Evolutionary conservation across 2,113 vertebrate genomes (phyloP).

Genomic region (Hippoglossus stenolepis): DNA sequence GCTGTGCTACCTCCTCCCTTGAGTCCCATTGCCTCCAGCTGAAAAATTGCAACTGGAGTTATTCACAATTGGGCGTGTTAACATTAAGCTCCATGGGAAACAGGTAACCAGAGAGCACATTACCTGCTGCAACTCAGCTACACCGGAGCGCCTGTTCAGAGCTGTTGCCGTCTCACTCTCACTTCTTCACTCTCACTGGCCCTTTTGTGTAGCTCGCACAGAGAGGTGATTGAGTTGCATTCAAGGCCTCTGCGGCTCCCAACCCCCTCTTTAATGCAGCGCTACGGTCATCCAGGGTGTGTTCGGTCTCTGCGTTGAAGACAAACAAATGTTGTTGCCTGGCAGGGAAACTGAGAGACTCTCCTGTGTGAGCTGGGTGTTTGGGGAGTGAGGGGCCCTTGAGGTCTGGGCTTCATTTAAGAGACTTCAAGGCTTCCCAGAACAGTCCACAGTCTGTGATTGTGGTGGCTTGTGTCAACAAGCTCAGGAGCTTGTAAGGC

Average conservation of each 20-base stretch:
- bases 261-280: conserved; percentile 58
- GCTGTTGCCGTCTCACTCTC: conserved; percentile 41
- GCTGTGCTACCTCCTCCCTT: conserved; percentile 3
- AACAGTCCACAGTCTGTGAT: conserved; percentile 73
- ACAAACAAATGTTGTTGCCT: conserved; percentile 82
- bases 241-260: conserved; percentile 63
- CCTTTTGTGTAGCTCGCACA: conserved; percentile 76
- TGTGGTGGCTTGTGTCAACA: conserved; percentile 55
- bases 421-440: conserved; percentile 44
- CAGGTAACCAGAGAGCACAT: conserved; percentile 69
- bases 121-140: conserved; percentile 69
- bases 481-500: conserved; percentile 52
- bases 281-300: conserved; percentile 62
- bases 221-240: conserved; percentile 77
- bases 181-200: conserved; percentile 76
- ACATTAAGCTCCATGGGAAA: conserved; percentile 69
- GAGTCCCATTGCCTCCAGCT: conserved; percentile 39
- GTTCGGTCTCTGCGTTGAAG: conserved; percentile 57
- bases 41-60: conserved; percentile 30
- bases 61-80: conserved; percentile 47
- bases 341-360: conserved; percentile 70
- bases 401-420: conserved; percentile 63
- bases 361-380: conserved; percentile 65
- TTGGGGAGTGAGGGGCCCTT: conserved; percentile 49
- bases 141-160: conserved; percentile 20